Conservation (phyloP, 2,888 invertebrate genomes). For the Apocheima hispidaria region DNA sequence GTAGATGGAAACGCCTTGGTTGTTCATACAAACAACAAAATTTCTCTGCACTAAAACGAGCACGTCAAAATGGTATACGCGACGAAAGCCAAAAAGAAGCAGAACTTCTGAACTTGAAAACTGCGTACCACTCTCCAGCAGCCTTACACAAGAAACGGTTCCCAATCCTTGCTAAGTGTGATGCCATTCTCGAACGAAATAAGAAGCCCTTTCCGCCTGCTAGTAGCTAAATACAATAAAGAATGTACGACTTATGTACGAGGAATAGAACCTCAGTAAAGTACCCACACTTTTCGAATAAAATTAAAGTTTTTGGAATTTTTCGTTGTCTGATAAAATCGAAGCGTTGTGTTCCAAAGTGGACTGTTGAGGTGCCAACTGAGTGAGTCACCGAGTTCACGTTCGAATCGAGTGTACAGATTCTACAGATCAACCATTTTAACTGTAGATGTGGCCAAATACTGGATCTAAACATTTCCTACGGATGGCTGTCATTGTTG, state of each 20-base stretch:
- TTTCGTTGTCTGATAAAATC: conserved; percentile 16
- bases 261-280: neutral
- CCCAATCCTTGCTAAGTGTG: neutral
- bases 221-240: neutral
- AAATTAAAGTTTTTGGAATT: neutral
- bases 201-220: too few species aligned
- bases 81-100: too few species aligned
- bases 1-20: neutral
- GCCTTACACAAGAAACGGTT: neutral
- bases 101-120: too few species aligned
- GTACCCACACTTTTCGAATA: neutral
- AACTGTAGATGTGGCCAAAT: too few species aligned
- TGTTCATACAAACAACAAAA: too few species aligned
- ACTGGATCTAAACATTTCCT: too few species aligned
- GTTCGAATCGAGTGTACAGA: conserved; percentile 3
- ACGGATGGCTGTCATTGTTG: too few species aligned
- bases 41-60: too few species aligned
- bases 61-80: too few species aligned
- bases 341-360: conserved; percentile 13
- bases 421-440: too few species aligned
- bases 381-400: conserved; percentile 23
- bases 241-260: neutral
- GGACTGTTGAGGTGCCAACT: conserved; percentile 21
- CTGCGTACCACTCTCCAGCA: too few species aligned
- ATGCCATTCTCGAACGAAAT: too few species aligned